These are phyloP conservation scores for Drosophila mulleri DNA, from an alignment of 2,888 invertebrate genomes.

Conservation along the genomic window DNA sequence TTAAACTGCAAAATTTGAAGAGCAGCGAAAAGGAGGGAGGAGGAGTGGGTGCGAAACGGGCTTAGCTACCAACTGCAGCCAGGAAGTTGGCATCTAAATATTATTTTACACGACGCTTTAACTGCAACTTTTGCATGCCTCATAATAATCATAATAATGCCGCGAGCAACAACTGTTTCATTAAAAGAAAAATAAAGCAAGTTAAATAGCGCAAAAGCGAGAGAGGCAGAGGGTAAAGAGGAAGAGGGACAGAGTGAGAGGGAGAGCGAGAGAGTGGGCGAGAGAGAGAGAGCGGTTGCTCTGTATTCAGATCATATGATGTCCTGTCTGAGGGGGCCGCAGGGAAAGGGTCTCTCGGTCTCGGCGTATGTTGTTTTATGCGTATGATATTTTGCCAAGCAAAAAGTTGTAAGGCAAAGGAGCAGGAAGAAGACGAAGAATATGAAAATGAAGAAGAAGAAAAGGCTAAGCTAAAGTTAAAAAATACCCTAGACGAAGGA, in stretches of 20 bases:
- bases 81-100: constrained; percentile 72
- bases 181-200: constrained; percentile 75
- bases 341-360: constrained; percentile 5
- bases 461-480: not conserved
- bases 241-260: not conserved
- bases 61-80: constrained; percentile 17
- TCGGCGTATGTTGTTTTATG: constrained; percentile 74
- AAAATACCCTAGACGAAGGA: not conserved
- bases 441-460: constrained; percentile 4
- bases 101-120: constrained; percentile 80
- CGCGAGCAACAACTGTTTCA: constrained; percentile 77
- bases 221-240: not conserved
- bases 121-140: constrained; percentile 80
- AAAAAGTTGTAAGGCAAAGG: constrained; percentile 69
- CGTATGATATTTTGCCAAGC: constrained; percentile 77
- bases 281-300: not conserved
- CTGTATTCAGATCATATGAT: constrained; percentile 34
- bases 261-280: not conserved
- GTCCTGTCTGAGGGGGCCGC: not conserved
- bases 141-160: constrained; percentile 80
- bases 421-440: constrained; percentile 46
- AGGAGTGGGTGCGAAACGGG: not conserved
- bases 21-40: not conserved
- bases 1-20: constrained; percentile 59
- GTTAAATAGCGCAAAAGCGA: constrained; percentile 26